Evolutionary conservation across 1,140 invertebrate genomes (phyloP).

Genomic region (Melitaea cinxia): DNA sequence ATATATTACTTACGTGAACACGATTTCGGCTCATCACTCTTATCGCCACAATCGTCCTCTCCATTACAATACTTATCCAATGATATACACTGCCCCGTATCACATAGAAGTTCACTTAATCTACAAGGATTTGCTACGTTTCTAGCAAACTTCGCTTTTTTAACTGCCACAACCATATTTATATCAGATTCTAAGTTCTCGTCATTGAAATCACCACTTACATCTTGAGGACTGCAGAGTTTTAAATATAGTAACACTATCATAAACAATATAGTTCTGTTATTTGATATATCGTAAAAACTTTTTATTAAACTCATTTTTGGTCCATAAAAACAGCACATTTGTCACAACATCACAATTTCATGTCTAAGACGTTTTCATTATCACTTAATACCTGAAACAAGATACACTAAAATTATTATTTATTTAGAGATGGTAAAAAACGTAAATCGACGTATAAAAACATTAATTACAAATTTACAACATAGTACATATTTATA

Average conservation of each 20-base stretch:
- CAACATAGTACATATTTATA: no score
- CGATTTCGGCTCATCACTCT: constrained; percentile 88
- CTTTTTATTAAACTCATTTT: constrained; percentile 70
- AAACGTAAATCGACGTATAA: no score
- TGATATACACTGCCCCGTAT: constrained; percentile 87
- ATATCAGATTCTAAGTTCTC: constrained; percentile 61
- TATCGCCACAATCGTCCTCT: constrained; percentile 89
- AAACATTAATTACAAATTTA: no score
- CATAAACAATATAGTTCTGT: constrained; percentile 72
- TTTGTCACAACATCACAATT: constrained; percentile 66
- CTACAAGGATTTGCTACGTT: constrained; percentile 82
- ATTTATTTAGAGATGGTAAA: no score
- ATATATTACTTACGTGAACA: constrained; percentile 88
- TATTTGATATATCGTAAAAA: constrained; percentile 55
- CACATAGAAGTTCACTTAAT: constrained; percentile 89
- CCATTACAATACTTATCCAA: constrained; percentile 91
- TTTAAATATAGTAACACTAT: constrained; percentile 70
- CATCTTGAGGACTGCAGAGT: constrained; percentile 71
- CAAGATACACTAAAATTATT: constrained; percentile 16
- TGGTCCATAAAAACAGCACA: constrained; percentile 27
- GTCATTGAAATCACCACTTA: constrained; percentile 71
- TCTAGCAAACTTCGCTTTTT: constrained; percentile 55
- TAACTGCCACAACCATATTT: constrained; percentile 49
- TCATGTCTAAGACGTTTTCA: constrained; percentile 11
- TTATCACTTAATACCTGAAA: constrained; percentile 35